Evolutionary conservation across 1,140 invertebrate species (phyloP), one percentile per base, ranked within the genome.

Genomic region (Aphis craccivora): DNA sequence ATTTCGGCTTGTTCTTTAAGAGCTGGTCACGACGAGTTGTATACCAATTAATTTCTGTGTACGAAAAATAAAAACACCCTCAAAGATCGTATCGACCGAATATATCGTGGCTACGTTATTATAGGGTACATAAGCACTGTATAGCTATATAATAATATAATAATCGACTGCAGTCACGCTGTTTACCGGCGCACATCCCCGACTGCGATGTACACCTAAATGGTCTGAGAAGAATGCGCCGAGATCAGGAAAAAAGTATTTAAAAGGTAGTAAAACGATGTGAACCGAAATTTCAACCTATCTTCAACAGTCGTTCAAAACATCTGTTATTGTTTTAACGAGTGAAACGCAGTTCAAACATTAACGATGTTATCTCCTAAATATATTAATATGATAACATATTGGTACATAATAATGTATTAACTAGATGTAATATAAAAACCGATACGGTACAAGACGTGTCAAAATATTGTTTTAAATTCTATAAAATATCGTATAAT

Each of bases 31-130:
- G 91, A 84, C 81, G 14, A 53, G 18, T 37, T 30, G 35, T 20
- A 30, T 86, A 93, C 91, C 91, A 84, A 93, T 93, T 93, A 86
- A 93, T 86, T 53, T 55, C 81, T 40, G 81, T 37, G 81, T 53
- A 55, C 35, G 30, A 8, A 90, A 86, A 51, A 53, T 43, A 43
- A 23, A 83, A 92, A 84, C 76, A 81, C 91, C 91, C 81, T 55
- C 35, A 6, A 40, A 93, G 91, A 93, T 93, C 35, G 91, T 86
- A 86, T 93, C 91, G 76, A 53, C 37, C 18, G 1, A 81, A 67
- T 43, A 45, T 20, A 48, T 83, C 67, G 76, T 22, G 30, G 76
- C 35, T 51, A 91, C 30, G n/a, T 91, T 83, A 48, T 91, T 91
- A 91, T 55, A 89, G 45, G 20, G 43, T 87, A 76, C 60, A 18